Evolutionary conservation across 2,888 invertebrate genomes (phyloP).

Genomic region (Andrena bucephala): DNA sequence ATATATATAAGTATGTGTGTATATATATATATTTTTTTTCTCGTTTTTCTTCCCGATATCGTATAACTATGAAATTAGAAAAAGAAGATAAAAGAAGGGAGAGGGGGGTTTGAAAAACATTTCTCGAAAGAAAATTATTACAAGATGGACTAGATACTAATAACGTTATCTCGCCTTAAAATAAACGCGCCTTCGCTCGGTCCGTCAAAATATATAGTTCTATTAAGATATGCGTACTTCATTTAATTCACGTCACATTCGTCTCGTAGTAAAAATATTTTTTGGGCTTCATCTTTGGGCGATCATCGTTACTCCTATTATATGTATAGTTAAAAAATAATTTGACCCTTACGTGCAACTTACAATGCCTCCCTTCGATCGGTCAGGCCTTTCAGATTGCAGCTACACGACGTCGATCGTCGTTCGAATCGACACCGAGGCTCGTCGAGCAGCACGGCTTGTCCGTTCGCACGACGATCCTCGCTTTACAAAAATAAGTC

Average conservation of each 20-base stretch:
- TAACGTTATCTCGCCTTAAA: conserved; percentile 73
- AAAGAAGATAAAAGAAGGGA: conserved; percentile 11
- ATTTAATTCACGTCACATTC: conserved; percentile 47
- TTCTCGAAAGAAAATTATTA: conserved; percentile 66
- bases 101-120: conserved; percentile 38
- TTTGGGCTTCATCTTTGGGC: conserved; percentile 83
- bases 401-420: conserved; percentile 4
- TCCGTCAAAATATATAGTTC: conserved; percentile 67
- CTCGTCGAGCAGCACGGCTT: conserved; percentile 16
- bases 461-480: conserved; percentile 7
- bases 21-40: conserved; percentile 53
- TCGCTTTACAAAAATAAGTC: conserved; percentile 66
- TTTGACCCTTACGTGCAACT: conserved; percentile 58
- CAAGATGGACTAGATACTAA: conserved; percentile 78
- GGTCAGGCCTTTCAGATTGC: conserved; percentile 49
- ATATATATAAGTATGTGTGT: conserved; percentile 53
- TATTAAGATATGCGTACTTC: conserved; percentile 61
- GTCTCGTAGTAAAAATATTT: conserved; percentile 79
- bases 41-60: conserved; percentile 46
- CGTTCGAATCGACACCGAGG: background rate
- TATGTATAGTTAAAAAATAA: conserved; percentile 68
- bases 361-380: conserved; percentile 21
- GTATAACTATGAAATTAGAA: conserved; percentile 32
- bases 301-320: conserved; percentile 74
- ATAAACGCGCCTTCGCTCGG: conserved; percentile 70